Percentiles rank a stretch among this genome's conserved stretches.
Evolutionary conservation across 2,113 vertebrate species (phyloP).

Genomic region (Centropus unirufus): DNA sequence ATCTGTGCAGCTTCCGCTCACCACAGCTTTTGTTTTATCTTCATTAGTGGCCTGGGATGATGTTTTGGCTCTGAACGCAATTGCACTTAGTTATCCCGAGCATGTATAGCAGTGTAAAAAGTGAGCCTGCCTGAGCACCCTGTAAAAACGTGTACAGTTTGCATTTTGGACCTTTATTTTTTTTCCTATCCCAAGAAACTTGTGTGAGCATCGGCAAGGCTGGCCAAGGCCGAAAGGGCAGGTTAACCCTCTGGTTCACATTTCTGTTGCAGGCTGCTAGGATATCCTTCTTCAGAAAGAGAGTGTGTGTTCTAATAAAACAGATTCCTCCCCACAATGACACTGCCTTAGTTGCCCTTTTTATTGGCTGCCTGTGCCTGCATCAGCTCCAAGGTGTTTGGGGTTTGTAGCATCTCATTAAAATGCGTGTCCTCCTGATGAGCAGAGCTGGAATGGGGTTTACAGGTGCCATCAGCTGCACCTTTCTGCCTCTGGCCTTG

Average conservation of each 20-base stretch:
- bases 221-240: not conserved
- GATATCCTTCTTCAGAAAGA: slow-evolving; percentile 6
- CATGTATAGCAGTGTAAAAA: slow-evolving; percentile 18
- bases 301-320: slow-evolving; percentile 69
- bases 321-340: not conserved
- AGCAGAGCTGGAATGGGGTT: accelerated
- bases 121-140: not conserved
- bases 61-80: not conserved
- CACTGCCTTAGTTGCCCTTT: not conserved
- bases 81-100: slow-evolving; percentile 29
- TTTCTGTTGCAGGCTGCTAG: slow-evolving; percentile 30
- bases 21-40: not conserved
- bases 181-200: not conserved
- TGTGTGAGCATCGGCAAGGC: slow-evolving; percentile 3
- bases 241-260: not conserved
- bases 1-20: slow-evolving; percentile 15
- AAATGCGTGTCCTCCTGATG: not conserved
- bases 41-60: slow-evolving; percentile 22
- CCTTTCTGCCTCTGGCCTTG: no score
- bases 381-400: accelerated
- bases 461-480: accelerated
- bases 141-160: not conserved
- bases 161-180: not conserved
- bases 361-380: not conserved
- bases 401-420: accelerated